phyloP scores from a whole-genome alignment of 2,113 vertebrate genomes.

The Thunnus thynnus region DNA sequence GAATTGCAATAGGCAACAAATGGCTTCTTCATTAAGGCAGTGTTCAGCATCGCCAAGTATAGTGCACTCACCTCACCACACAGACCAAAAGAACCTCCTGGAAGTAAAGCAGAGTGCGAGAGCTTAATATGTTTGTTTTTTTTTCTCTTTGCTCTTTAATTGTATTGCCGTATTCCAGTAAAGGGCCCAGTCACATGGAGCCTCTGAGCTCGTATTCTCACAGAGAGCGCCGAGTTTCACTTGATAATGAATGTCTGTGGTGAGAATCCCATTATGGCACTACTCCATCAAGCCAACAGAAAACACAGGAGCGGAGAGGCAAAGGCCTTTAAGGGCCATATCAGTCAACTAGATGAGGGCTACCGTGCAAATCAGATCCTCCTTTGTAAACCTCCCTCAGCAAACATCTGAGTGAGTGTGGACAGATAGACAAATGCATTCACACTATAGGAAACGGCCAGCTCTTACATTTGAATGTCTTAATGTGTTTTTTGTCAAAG shows the following conservation, averaged over 20 bases:
- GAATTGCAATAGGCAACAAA: constrained; percentile 81
- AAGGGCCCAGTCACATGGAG: constrained; percentile 77
- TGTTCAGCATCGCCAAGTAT: constrained; percentile 57
- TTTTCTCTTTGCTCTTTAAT: constrained; percentile 74
- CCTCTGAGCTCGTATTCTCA: constrained; percentile 71
- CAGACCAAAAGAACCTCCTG: constrained; percentile 83
- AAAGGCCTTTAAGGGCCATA: constrained; percentile 65
- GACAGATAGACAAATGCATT: constrained; percentile 42
- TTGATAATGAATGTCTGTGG: constrained; percentile 85
- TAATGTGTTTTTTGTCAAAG: constrained; percentile 16
- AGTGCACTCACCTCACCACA: constrained; percentile 82
- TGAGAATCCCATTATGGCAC: constrained; percentile 81
- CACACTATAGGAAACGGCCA: constrained; percentile 7
- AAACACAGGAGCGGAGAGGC: constrained; percentile 65
- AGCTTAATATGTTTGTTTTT: constrained; percentile 75
- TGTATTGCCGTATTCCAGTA: constrained; percentile 86
- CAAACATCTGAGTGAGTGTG: background rate
- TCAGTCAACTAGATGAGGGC: constrained; percentile 59
- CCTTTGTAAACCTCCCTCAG: constrained; percentile 30
- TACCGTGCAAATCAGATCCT: constrained; percentile 51
- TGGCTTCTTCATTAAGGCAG: constrained; percentile 69
- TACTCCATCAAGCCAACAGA: constrained; percentile 78
- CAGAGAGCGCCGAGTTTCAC: constrained; percentile 60
- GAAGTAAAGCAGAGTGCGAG: constrained; percentile 76
- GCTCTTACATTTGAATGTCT: background rate